Evolutionary conservation across 2,888 invertebrate genomes (phyloP), one percentile per base, ranked within the genome.

Genomic region (Pocota personata): DNA sequence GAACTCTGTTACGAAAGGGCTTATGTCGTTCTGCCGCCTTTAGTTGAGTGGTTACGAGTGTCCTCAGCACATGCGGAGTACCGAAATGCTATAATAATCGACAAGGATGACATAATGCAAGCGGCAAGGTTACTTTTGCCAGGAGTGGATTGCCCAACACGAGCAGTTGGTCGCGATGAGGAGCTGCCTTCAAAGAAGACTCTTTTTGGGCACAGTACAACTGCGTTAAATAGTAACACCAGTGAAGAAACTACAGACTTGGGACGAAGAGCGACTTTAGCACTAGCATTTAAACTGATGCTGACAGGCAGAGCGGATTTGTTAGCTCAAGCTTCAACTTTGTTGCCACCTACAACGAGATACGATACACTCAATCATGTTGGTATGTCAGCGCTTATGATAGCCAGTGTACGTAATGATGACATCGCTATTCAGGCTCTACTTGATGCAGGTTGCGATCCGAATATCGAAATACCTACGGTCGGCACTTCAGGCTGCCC

Each of bases 1-100:
- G 96, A 96, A 89, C 93, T 97, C 87, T 97, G 97, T 91, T 97
- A 97, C 87, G 97, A 97, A 93, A 94, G 97, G 67, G 97, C 97
- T 0, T 97, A 97, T 88, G 96, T 97, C 10, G 97, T 97, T 0
- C 93, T 97, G 87, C 98, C 98, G 0, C 98, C 98, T 10, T 93
- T 98, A 82, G 96, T 97, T n/a, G 98, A 98, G 93, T 98, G 98
- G 98, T 93, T 97, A 88, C 94, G 98, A 12, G 97, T 97, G 0
- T 95, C 96, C 4, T 95, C 96, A 0, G 97, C 97, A 1, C 97
- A 97, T 92, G 96, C 97, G 0, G 95, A 96, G 87, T 95, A 97
- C 90, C 94, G 97, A 6, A 95, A 96, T 83, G 96, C 97, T 1
- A 94, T 95, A 24, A 94, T 95, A 83, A 95, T 97, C 62, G 97